phyloP scores from a whole-genome alignment of 2,113 vertebrate species.

The Notechis scutatus region DNA sequence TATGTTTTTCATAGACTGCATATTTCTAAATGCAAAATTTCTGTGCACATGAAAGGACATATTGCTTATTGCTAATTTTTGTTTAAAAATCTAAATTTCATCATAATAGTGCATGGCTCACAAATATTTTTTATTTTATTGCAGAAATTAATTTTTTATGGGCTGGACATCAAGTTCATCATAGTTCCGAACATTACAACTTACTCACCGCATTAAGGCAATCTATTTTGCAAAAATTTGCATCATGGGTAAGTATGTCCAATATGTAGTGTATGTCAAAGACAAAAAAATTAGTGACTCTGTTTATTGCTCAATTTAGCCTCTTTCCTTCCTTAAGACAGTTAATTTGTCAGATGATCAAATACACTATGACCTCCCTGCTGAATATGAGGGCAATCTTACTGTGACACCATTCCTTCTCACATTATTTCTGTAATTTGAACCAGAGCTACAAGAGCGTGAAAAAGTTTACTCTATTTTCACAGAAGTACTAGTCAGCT shows the following conservation, averaged over 20 bases:
- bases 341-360: background rate
- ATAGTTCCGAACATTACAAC: constrained; percentile 94
- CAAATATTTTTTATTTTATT: constrained; percentile 50
- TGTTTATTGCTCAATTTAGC: background rate
- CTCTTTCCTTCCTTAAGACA: background rate
- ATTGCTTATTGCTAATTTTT: background rate
- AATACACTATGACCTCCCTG: background rate
- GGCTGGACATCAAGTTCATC: constrained; percentile 91
- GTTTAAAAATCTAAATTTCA: background rate
- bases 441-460: background rate
- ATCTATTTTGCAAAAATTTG: constrained; percentile 79
- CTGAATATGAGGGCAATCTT: background rate
- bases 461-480: background rate
- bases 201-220: constrained; percentile 88
- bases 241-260: constrained; percentile 83
- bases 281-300: background rate
- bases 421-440: background rate
- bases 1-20: background rate
- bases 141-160: constrained; percentile 90
- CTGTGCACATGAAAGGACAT: background rate
- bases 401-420: background rate
- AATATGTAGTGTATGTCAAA: background rate
- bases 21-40: background rate
- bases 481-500: background rate
- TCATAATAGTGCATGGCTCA: background rate